Evolutionary conservation across 2,113 vertebrate species (phyloP).

Genomic region (Zootoca vivipara): DNA sequence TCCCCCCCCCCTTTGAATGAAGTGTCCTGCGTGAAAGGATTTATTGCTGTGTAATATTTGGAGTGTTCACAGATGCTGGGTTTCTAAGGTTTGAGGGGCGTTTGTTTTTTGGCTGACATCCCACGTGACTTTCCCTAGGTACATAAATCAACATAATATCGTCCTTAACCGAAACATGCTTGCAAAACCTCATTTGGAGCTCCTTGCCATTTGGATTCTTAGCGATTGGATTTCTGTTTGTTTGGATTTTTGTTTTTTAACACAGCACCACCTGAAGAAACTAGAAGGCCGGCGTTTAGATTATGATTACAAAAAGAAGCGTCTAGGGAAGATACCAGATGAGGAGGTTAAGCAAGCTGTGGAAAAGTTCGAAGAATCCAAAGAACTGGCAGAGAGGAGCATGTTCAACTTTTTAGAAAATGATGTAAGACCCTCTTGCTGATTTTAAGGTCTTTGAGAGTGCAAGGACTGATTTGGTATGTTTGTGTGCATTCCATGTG

Average conservation of each 20-base stretch:
- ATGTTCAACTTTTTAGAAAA: slow-evolving; percentile 98
- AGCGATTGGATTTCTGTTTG: slow-evolving; percentile 10
- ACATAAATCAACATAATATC: slow-evolving; percentile 11
- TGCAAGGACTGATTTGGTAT: background rate
- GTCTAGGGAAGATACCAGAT: slow-evolving; percentile 89
- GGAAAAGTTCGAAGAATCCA: slow-evolving; percentile 96
- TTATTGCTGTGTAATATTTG: background rate
- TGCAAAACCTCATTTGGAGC: slow-evolving; percentile 19
- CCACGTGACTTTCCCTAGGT: background rate
- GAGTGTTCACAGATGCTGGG: slow-evolving; percentile 1
- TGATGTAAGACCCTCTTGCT: slow-evolving; percentile 82
- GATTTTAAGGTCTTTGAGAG: slow-evolving; percentile 35
- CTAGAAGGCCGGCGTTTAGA: slow-evolving; percentile 94
- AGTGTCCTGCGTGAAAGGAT: background rate
- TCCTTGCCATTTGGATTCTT: background rate
- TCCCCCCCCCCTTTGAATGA: background rate
- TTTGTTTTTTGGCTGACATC: background rate
- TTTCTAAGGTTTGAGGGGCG: background rate
- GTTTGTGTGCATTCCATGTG: background rate
- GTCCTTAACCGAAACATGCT: slow-evolving; percentile 1
- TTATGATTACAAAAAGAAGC: slow-evolving; percentile 95
- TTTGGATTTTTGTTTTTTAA: background rate
- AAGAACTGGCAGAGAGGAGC: slow-evolving; percentile 93
- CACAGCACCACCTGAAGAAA: slow-evolving; percentile 92
- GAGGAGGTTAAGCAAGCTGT: slow-evolving; percentile 92